Percentiles rank a stretch among this genome's conserved stretches.
phyloP scores from a whole-genome alignment of 2,797 vertebrate genomes.

The Anisognathus igniventris region DNA sequence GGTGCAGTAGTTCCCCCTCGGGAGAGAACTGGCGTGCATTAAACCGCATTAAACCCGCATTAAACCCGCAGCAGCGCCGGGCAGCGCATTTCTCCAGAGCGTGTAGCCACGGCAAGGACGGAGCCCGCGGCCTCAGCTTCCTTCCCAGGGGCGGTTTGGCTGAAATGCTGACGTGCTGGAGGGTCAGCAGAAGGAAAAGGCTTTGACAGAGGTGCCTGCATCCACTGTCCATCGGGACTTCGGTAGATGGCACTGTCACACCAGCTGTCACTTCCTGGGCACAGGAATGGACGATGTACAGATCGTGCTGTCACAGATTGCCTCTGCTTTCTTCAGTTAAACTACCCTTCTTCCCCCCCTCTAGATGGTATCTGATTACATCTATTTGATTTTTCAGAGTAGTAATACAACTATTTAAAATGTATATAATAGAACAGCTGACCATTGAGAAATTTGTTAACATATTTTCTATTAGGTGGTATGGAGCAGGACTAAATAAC shows the following conservation, averaged over 20 bases:
- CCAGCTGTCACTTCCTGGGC: not conserved
- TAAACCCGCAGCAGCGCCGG: not conserved
- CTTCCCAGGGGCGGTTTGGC: not conserved
- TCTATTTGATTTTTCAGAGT: not conserved
- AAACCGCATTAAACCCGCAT: not conserved
- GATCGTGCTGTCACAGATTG: not conserved
- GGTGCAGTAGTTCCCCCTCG: not conserved
- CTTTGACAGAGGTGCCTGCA: not conserved
- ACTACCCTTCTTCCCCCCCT: accelerated
- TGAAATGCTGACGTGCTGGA: accelerated
- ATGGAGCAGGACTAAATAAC: not conserved
- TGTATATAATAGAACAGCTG: not conserved
- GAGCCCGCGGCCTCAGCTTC: not conserved
- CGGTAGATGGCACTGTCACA: conserved; percentile 61
- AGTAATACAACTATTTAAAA: not conserved
- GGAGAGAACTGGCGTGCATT: accelerated
- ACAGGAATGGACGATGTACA: not conserved
- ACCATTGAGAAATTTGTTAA: not conserved
- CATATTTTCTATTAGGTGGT: not conserved
- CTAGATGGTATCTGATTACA: not conserved
- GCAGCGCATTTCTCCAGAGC: not conserved
- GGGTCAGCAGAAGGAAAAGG: not conserved
- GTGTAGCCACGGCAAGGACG: not conserved
- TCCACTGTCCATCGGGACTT: not conserved
- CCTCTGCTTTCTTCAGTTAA: not conserved